Base-by-base conservation (phyloP, 1,140 invertebrate species). In the Charaxes varanes region DNA sequence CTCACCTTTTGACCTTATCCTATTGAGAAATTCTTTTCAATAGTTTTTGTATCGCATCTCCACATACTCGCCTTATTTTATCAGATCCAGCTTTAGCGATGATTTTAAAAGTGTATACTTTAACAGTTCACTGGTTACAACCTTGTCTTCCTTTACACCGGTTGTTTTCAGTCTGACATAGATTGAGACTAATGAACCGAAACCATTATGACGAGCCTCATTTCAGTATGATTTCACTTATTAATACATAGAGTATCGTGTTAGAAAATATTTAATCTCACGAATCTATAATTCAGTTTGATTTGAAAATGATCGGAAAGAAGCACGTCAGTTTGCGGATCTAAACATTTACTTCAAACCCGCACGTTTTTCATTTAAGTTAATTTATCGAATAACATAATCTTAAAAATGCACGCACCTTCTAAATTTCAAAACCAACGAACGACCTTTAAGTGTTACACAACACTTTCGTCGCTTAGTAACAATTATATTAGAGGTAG, bases 191-290 rank as follows among this genome's bases (percentile, higher is more conserved):
- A 77, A 72, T 77, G 67, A 69, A 78, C 65, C 72, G 62, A 65
- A 52, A 69, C 67, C 55, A 53, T 63, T 64, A 62, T 66, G 55
- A 54, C 45, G 54, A 51, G 47, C 53, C 56, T 69, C 52, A 58
- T 56, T 61, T 69, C 71, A 36, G 44, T 51, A 53, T 66, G 72
- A 79, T 79, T 77, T 81, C 74, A 76, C 77, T 78, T 73, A 59
- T 62, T 71, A 58, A 58, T 30, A 46, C 49, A 28, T 24, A 48
- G 17, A 51, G 49, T 61, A 61, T 67, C 63, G 60, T 65, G 59
- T 44, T 53, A 56, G 54, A 58, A 55, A 62, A 58, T 48, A 36
- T 32, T 44, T 48, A 51, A 46, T 42, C 46, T 53, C 67, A 73
- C 69, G 64, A 74, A 73, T 58, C 53, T 51, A 48, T 43, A 61